Conservation (phyloP, 2,113 vertebrate species). For the Isichthys henryi region DNA sequence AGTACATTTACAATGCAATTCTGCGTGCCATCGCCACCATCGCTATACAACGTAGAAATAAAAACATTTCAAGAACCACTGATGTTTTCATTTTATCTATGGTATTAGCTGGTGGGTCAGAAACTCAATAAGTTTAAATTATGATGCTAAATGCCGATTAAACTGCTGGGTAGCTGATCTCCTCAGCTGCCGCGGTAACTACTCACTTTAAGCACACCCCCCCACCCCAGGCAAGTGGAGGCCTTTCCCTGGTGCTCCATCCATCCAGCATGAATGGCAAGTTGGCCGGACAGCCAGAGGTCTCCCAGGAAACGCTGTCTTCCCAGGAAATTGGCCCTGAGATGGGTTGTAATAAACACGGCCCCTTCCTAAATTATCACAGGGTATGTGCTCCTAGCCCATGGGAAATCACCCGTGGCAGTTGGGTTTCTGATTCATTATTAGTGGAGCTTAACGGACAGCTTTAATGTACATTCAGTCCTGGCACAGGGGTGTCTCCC, state of each 20-base stretch:
- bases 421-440: constrained; percentile 6
- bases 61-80: background rate
- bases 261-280: background rate
- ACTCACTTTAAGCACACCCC: background rate
- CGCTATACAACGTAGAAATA: background rate
- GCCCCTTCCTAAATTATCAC: constrained; percentile 10
- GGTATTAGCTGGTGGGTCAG: background rate
- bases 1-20: background rate
- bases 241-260: background rate
- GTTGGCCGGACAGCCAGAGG: background rate
- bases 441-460: background rate
- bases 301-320: constrained; percentile 22
- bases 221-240: background rate
- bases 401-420: constrained; percentile 44
- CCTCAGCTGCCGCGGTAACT: background rate
- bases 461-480: background rate
- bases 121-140: background rate
- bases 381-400: constrained; percentile 20
- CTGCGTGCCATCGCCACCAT: background rate
- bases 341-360: constrained; percentile 22
- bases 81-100: background rate
- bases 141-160: background rate
- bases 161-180: background rate
- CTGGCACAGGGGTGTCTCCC: background rate
- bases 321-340: constrained; percentile 40